Evolutionary conservation across 2,797 vertebrate genomes (phyloP).

Genomic region (Eidolon dupreanum): DNA sequence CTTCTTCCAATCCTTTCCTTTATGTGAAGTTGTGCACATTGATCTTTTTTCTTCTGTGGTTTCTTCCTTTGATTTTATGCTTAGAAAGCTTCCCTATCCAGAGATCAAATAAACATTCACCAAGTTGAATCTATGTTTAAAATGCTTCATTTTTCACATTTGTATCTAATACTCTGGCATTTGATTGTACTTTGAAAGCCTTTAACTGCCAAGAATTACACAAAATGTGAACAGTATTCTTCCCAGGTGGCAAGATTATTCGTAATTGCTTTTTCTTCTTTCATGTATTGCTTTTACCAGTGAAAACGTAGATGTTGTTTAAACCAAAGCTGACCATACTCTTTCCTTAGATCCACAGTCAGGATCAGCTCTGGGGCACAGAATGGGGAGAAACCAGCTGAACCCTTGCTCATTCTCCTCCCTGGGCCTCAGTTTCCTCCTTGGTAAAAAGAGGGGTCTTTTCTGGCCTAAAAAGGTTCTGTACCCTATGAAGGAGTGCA

Average conservation of each 20-base stretch:
- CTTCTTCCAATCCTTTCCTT: not conserved
- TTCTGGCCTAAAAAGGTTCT: not conserved
- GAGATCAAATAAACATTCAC: constrained; percentile 61
- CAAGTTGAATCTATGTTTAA: constrained; percentile 28
- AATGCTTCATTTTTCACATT: constrained; percentile 31
- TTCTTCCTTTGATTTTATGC: constrained; percentile 52
- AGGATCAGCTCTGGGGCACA: not conserved
- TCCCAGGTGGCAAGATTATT: not conserved
- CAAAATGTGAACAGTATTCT: constrained; percentile 7
- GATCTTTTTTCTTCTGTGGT: constrained; percentile 20
- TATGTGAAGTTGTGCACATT: not conserved
- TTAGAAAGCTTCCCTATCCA: constrained; percentile 25
- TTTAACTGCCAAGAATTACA: constrained; percentile 29
- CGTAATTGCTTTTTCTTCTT: constrained; percentile 1
- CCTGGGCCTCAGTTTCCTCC: not conserved
- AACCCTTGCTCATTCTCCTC: not conserved
- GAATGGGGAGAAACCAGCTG: not conserved
- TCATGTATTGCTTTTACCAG: not conserved
- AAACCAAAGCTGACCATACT: not conserved
- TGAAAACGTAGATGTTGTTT: not conserved
- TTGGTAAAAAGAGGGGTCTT: not conserved
- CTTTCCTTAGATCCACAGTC: not conserved
- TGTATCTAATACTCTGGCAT: not conserved
- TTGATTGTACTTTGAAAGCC: constrained; percentile 45
- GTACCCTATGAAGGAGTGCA: not conserved